Conservation (phyloP, 2,888 invertebrate species). For the Cephus pygmeus region DNA sequence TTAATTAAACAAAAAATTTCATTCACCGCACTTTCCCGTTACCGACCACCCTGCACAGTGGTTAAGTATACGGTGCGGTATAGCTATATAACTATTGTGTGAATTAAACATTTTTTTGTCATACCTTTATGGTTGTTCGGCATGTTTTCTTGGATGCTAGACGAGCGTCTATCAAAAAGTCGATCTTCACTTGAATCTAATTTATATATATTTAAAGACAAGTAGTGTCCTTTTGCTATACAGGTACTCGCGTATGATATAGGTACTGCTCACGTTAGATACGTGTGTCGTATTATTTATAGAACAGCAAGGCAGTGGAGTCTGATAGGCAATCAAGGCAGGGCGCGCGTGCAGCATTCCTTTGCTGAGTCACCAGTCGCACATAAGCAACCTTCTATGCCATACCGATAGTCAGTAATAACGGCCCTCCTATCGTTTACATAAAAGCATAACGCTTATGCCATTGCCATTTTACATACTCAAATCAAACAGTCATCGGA, state of each 20-base stretch:
- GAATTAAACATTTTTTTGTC: no score
- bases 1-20: no score
- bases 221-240: not conserved
- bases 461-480: not conserved
- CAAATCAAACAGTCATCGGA: not conserved
- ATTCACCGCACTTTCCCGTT: no score
- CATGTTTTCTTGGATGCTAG: not conserved
- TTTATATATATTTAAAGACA: not conserved
- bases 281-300: constrained; percentile 20
- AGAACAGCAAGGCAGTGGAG: constrained; percentile 21
- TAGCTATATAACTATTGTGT: no score
- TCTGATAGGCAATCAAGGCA: constrained; percentile 57
- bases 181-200: not conserved
- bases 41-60: no score
- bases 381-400: constrained; percentile 3
- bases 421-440: not conserved
- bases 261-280: not conserved
- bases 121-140: no score
- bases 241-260: not conserved
- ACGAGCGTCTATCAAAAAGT: not conserved
- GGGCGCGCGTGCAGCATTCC: constrained; percentile 51
- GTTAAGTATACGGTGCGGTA: no score
- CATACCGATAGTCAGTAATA: constrained; percentile 3
- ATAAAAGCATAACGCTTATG: not conserved
- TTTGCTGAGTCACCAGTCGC: constrained; percentile 44